Evolutionary conservation across 1,140 invertebrate genomes (phyloP).

Genomic region (Triops longicaudatus): DNA sequence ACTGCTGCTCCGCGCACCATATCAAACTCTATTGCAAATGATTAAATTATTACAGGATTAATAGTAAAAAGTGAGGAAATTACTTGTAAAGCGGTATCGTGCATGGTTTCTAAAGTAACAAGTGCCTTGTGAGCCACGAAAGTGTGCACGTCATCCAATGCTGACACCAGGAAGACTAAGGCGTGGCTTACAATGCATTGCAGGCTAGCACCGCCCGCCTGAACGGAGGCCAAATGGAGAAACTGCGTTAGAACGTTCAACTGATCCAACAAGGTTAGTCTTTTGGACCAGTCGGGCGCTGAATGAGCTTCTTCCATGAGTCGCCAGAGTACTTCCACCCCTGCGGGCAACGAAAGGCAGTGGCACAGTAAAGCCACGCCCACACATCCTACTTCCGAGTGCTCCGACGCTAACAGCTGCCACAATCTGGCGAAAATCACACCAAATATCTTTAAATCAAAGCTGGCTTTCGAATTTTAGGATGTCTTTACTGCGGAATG

Average conservation of each 20-base stretch:
- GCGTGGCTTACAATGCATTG: slow-evolving; percentile 92
- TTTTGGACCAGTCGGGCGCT: slow-evolving; percentile 72
- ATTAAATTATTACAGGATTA: slow-evolving; percentile 29
- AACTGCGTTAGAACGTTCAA: slow-evolving; percentile 86
- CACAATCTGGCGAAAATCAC: slow-evolving; percentile 59
- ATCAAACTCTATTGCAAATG: slow-evolving; percentile 60
- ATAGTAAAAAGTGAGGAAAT: slow-evolving; percentile 26
- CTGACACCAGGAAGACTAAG: slow-evolving; percentile 91
- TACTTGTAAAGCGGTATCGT: slow-evolving; percentile 70
- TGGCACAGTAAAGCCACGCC: slow-evolving; percentile 85
- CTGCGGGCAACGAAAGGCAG: slow-evolving; percentile 83
- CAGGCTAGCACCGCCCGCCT: slow-evolving; percentile 62
- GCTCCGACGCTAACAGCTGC: slow-evolving; percentile 83
- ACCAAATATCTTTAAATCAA: slow-evolving; percentile 32
- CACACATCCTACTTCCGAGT: slow-evolving; percentile 84
- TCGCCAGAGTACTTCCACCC: slow-evolving; percentile 89
- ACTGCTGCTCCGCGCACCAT: slow-evolving; percentile 82
- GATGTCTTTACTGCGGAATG: slow-evolving; percentile 64
- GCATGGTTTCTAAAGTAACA: slow-evolving; percentile 86
- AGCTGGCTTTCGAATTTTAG: neutral
- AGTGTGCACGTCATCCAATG: slow-evolving; percentile 90
- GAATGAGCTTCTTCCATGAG: slow-evolving; percentile 90
- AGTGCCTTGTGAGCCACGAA: slow-evolving; percentile 89
- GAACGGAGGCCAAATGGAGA: slow-evolving; percentile 78
- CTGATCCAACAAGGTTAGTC: slow-evolving; percentile 80